phyloP scores from a whole-genome alignment of 1,140 invertebrate genomes.

The Hermetia illucens region DNA sequence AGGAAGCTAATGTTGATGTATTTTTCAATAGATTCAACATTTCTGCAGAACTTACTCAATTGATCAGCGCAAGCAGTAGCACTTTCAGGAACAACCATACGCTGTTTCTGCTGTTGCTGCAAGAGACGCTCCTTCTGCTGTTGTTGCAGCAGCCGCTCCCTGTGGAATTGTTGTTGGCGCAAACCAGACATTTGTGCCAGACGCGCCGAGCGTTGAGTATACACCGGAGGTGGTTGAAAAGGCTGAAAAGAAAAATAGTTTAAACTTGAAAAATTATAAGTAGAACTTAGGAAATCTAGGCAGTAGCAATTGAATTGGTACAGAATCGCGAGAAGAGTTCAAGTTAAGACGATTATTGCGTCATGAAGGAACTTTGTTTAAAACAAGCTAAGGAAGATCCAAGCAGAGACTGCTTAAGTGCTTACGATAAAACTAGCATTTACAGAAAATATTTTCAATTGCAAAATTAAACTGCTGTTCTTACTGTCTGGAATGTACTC shows the following conservation, averaged over 20 bases:
- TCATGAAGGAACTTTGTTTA: too few relatives aligned
- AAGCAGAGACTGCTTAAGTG: too few relatives aligned
- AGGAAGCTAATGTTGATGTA: background rate
- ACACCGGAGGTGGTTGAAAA: conserved; percentile 28
- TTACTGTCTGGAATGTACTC: too few relatives aligned
- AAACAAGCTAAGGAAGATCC: too few relatives aligned
- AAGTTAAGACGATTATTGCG: background rate
- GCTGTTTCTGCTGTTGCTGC: conserved; percentile 57
- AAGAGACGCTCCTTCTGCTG: conserved; percentile 38
- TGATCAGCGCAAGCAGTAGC: conserved; percentile 38
- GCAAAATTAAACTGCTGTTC: conserved; percentile 11
- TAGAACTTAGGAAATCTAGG: background rate
- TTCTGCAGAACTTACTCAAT: conserved; percentile 23
- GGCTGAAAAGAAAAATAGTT: conserved; percentile 8
- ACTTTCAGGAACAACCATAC: conserved; percentile 49
- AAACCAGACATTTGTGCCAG: conserved; percentile 12
- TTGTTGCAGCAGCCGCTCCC: conserved; percentile 21
- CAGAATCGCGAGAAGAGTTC: background rate
- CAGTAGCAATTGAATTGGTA: too few relatives aligned
- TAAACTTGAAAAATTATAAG: background rate
- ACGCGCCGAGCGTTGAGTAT: conserved; percentile 14
- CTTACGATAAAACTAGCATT: too few relatives aligned
- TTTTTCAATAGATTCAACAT: background rate
- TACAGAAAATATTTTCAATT: too few relatives aligned
- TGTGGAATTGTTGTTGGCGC: conserved; percentile 26